phyloP scores from a whole-genome alignment of 2,888 invertebrate species.

The Dioctria linearis region DNA sequence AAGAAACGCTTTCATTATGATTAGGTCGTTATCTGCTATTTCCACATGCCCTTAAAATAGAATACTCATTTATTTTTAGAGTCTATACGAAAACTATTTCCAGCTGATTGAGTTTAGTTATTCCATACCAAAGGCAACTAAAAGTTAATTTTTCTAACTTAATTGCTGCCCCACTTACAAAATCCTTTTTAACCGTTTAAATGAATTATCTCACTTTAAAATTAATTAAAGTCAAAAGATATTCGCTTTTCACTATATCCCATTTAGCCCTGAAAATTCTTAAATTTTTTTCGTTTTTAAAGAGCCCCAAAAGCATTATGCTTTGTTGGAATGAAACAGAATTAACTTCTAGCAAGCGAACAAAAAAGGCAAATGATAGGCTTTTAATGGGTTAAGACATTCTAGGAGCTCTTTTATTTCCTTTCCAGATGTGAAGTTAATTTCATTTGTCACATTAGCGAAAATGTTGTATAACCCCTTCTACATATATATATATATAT shows the following conservation, averaged over 20 bases:
- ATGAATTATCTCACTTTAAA: neutral
- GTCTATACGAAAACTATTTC: no score
- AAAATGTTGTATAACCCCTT: constrained; percentile 36
- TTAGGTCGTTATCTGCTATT: no score
- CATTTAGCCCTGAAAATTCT: constrained; percentile 11
- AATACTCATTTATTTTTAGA: no score
- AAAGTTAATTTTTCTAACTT: no score
- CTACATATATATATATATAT: no score
- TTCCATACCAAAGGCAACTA: no score
- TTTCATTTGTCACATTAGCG: constrained; percentile 50
- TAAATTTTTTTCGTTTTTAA: constrained; percentile 13
- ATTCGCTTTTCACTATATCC: constrained; percentile 28
- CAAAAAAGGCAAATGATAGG: constrained; percentile 10
- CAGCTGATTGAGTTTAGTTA: no score
- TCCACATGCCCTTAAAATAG: no score
- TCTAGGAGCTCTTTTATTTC: constrained; percentile 35
- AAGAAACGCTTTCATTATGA: no score
- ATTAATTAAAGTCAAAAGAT: constrained; percentile 37
- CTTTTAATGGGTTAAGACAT: constrained; percentile 39
- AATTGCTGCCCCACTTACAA: no score
- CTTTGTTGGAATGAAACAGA: neutral
- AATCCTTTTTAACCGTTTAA: no score
- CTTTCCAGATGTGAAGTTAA: constrained; percentile 49
- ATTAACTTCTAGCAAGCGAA: constrained; percentile 26
- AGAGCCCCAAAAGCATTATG: neutral